Base-by-base conservation (phyloP, 2,888 invertebrate species). In the Andrena fulva region DNA sequence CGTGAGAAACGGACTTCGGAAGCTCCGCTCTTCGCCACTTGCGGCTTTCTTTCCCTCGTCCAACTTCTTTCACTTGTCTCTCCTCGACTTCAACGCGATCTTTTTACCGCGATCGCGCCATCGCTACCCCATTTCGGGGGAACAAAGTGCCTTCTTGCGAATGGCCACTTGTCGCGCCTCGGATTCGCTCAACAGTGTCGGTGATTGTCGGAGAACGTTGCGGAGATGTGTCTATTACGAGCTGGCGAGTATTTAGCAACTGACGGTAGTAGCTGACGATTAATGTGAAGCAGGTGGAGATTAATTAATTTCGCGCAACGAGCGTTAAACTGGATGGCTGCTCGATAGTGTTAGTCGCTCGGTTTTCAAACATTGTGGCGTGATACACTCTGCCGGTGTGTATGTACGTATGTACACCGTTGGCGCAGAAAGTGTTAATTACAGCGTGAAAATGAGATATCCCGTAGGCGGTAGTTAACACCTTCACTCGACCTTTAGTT, bases 1-100 rank as follows among this genome's bases (percentile, higher is more conserved):
- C 82, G 72, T 80, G 80, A 84, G 75, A 77, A 83, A 82, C 83
- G 69, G 70, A 82, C 60, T 80, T 80, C 82, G 85, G 84, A 85
- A 87, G 82, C 83, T 35, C 73, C 74, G 56, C 60, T 80, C 83
- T 48, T 70, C 72, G 50, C 66, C 52, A 74, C 71, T 56, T 63
- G 54, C 80, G 48, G 33, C 62, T 66, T 71, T 42, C 62, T 63
- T 77, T 27, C 52, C 77, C 54, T 35, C 64, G 64, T 16, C 33
- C 27, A 31, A 16, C 69, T 35, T 69, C 35, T 70, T 59, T 42
- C 69, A 56, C 6, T 59, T 59, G 56, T 56, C 48, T 16, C 24
- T n/a, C 20, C n/a, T 20, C 24, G 0, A 24, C 20, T 20, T 5
- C 4, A 16, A 4, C 42, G 42, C 42, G 42, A 42, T 42, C 42